These are phyloP conservation scores for Hydractinia symbiolongicarpus DNA, from an alignment of 30 jellyfish, hydroid and myxozoan species.

Conservation along the genomic window DNA sequence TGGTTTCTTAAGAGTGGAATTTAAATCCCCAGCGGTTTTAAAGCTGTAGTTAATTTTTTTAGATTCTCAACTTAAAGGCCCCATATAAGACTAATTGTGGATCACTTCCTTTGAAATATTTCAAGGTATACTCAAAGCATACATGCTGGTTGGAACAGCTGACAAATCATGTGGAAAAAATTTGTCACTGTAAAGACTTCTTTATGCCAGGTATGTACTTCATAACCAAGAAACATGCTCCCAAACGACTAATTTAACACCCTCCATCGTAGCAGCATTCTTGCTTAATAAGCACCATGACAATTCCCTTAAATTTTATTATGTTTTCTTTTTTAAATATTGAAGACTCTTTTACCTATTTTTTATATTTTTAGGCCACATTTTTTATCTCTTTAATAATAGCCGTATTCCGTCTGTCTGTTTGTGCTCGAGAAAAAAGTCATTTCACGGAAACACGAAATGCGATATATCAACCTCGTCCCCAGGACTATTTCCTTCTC, in stretches of 20 bases:
- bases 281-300: too few relatives aligned
- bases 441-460: too few relatives aligned
- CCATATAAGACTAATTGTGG: constrained; percentile 95
- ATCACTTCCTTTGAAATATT: constrained; percentile 47
- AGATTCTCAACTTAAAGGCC: constrained; percentile 61
- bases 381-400: background rate
- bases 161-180: constrained; percentile 66
- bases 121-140: constrained; percentile 70
- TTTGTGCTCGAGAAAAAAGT: too few relatives aligned
- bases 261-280: too few relatives aligned
- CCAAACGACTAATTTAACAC: too few relatives aligned
- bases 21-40: too few relatives aligned
- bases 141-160: constrained; percentile 83
- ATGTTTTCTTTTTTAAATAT: background rate
- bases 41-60: too few relatives aligned
- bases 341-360: background rate
- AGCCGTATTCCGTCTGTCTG: too few relatives aligned
- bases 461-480: too few relatives aligned
- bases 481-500: too few relatives aligned
- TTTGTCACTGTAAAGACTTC: constrained; percentile 83
- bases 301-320: too few relatives aligned
- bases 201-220: constrained; percentile 88
- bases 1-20: too few relatives aligned
- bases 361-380: background rate
- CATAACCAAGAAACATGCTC: background rate